phyloP scores from a whole-genome alignment of 2,113 vertebrate genomes.

The Hystrix brachyura region DNA sequence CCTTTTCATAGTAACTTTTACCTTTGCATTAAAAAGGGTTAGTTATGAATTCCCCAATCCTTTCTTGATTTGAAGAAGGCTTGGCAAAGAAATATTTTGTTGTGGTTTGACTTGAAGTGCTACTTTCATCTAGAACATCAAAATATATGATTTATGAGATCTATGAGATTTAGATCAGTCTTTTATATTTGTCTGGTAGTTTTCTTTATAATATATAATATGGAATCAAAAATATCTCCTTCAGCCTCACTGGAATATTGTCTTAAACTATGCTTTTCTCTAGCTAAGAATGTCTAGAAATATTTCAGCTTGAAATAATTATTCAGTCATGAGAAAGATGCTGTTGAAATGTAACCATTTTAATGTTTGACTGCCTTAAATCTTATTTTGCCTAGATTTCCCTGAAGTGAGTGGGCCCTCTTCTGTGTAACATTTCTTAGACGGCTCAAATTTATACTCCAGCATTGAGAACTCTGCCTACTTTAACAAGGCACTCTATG shows the following conservation, averaged over 20 bases:
- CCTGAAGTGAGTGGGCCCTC: slow-evolving; percentile 48
- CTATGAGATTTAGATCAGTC: not conserved
- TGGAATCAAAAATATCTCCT: slow-evolving; percentile 61
- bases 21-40: slow-evolving; percentile 10
- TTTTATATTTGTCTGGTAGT: slow-evolving; percentile 53
- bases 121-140: slow-evolving; percentile 18
- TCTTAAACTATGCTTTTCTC: slow-evolving; percentile 53
- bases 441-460: slow-evolving; percentile 63
- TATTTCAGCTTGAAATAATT: slow-evolving; percentile 54
- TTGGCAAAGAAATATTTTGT: slow-evolving; percentile 48
- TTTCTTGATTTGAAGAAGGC: slow-evolving; percentile 34
- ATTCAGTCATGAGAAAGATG: slow-evolving; percentile 45
- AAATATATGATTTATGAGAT: slow-evolving; percentile 56
- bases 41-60: slow-evolving; percentile 26
- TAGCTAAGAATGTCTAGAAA: slow-evolving; percentile 57
- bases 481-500: slow-evolving; percentile 67
- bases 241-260: slow-evolving; percentile 33
- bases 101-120: not conserved
- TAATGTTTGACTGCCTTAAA: slow-evolving; percentile 65
- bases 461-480: slow-evolving; percentile 55
- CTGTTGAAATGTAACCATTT: slow-evolving; percentile 67
- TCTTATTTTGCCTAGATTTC: slow-evolving; percentile 75
- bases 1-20: slow-evolving; percentile 7
- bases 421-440: slow-evolving; percentile 67
- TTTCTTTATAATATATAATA: slow-evolving; percentile 58